These are phyloP conservation scores for Myotis vivesi DNA, from an alignment of 2,797 vertebrate genomes.

Conservation along the genomic window DNA sequence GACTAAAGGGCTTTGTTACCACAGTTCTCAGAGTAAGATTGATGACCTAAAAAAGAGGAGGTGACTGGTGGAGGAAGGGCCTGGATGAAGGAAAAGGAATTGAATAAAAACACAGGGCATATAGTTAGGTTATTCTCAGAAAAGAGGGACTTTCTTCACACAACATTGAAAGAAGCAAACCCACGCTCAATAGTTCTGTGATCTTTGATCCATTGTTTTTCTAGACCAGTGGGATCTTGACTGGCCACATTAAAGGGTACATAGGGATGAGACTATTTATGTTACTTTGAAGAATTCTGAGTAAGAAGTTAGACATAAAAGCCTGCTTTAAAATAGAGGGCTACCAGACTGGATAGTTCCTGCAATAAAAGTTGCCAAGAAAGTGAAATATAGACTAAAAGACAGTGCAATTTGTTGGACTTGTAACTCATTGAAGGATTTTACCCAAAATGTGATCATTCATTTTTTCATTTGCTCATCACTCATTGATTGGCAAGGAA, in stretches of 20 bases:
- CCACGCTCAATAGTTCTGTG: constrained; percentile 44
- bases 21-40: background rate
- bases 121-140: background rate
- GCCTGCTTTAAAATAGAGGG: constrained; percentile 51
- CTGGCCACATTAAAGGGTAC: constrained; percentile 42
- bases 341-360: constrained; percentile 38
- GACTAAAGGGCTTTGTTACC: background rate
- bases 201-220: constrained; percentile 54
- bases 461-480: constrained; percentile 50
- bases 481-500: constrained; percentile 44
- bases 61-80: background rate
- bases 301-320: constrained; percentile 53
- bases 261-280: constrained; percentile 38
- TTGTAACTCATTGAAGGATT: constrained; percentile 43
- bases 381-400: constrained; percentile 56
- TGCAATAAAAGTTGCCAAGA: constrained; percentile 49
- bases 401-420: constrained; percentile 52
- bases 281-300: constrained; percentile 60
- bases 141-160: background rate
- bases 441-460: constrained; percentile 38
- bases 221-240: constrained; percentile 1
- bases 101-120: background rate
- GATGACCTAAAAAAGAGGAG: background rate
- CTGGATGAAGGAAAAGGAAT: background rate
- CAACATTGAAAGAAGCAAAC: constrained; percentile 16